Evolutionary conservation across 2,888 invertebrate species (phyloP).

Genomic region (Drosophila nigricruria): DNA sequence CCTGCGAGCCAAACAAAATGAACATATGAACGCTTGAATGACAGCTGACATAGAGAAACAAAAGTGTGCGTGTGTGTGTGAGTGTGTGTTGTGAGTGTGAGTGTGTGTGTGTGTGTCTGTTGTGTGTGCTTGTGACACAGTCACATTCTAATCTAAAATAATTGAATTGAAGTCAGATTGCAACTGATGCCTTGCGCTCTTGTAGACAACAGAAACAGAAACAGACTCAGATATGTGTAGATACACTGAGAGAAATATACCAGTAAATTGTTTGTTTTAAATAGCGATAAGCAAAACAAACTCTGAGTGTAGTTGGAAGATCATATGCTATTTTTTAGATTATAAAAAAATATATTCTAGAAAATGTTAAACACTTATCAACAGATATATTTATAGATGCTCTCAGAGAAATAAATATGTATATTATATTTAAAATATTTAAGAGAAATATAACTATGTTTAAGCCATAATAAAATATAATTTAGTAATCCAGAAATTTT

Average conservation of each 20-base stretch:
- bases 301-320: too few relatives aligned
- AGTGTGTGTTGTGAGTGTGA: constrained; percentile 12
- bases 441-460: too few relatives aligned
- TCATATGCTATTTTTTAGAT: too few relatives aligned
- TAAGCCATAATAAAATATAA: too few relatives aligned
- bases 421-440: background rate
- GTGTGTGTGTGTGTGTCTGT: constrained; percentile 31
- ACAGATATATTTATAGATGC: background rate
- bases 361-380: background rate
- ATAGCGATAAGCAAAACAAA: too few relatives aligned
- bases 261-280: background rate
- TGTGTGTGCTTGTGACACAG: constrained; percentile 68
- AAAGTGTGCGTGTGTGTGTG: constrained; percentile 42
- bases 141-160: constrained; percentile 82
- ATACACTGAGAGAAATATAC: constrained; percentile 23
- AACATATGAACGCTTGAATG: constrained; percentile 74
- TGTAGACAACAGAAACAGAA: constrained; percentile 44
- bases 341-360: too few relatives aligned
- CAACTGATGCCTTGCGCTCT: constrained; percentile 71
- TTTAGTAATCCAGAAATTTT: too few relatives aligned
- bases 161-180: constrained; percentile 82
- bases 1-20: constrained; percentile 50
- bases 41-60: constrained; percentile 81
- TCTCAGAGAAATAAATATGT: background rate
- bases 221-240: constrained; percentile 31